Conservation (phyloP, 2,888 invertebrate genomes). For the Idaea dimidiata region DNA sequence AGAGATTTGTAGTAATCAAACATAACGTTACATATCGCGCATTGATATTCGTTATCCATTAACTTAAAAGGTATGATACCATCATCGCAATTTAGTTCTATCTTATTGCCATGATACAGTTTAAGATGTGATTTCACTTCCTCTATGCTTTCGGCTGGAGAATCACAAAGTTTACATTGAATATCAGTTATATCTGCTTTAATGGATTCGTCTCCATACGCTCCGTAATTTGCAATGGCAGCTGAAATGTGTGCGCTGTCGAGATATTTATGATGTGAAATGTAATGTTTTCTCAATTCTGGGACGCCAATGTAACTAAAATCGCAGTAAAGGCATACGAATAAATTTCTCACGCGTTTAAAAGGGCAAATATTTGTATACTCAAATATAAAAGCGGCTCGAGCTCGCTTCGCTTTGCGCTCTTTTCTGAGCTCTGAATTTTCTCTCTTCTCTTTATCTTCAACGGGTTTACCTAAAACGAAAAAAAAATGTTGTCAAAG, state of each 20-base stretch:
- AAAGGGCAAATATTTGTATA: conserved; percentile 53
- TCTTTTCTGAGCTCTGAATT: conserved; percentile 44
- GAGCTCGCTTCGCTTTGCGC: conserved; percentile 15
- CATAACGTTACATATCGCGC: conserved; percentile 40
- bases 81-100: conserved; percentile 36
- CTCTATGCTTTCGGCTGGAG: conserved; percentile 31
- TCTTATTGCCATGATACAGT: conserved; percentile 32
- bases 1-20: conserved; percentile 40
- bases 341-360: conserved; percentile 43
- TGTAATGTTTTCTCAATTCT: conserved; percentile 40
- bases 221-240: conserved; percentile 32
- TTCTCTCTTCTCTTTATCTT: conserved; percentile 26
- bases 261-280: conserved; percentile 30
- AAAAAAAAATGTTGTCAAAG: too few relatives aligned
- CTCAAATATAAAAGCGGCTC: conserved; percentile 32
- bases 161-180: conserved; percentile 40
- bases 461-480: too few relatives aligned
- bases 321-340: conserved; percentile 50
- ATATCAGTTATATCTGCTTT: conserved; percentile 48
- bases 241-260: conserved; percentile 31
- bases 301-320: conserved; percentile 39
- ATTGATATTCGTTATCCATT: conserved; percentile 34
- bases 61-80: conserved; percentile 48
- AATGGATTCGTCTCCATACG: conserved; percentile 29
- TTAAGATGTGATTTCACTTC: conserved; percentile 41